phyloP scores from a whole-genome alignment of 2,113 vertebrate species.

The Pygoscelis adeliae region DNA sequence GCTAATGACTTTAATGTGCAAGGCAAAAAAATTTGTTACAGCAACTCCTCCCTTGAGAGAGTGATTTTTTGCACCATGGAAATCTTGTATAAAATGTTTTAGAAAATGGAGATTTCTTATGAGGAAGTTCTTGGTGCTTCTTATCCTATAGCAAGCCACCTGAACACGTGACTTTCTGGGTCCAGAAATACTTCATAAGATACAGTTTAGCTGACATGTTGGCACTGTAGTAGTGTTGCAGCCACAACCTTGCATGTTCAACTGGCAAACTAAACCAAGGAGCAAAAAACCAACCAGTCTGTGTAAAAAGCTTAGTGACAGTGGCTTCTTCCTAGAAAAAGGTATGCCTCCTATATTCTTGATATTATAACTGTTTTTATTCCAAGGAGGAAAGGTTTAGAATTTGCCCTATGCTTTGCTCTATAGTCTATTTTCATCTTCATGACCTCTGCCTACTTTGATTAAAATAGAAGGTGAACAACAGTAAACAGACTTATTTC shows the following conservation, averaged over 20 bases:
- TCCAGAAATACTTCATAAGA: slow-evolving; percentile 5
- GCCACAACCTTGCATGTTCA: slow-evolving; percentile 18
- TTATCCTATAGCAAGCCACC: neutral
- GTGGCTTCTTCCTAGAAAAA: neutral
- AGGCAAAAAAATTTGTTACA: slow-evolving; percentile 27
- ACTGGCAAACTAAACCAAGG: slow-evolving; percentile 19
- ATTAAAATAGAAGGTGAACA: neutral
- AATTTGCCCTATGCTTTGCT: neutral
- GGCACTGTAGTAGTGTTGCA: slow-evolving; percentile 10
- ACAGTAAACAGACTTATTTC: neutral
- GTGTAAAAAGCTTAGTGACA: neutral
- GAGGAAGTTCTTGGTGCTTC: neutral
- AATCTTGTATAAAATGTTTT: slow-evolving; percentile 27
- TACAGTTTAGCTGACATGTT: neutral
- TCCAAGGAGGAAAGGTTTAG: neutral
- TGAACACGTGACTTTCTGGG: neutral
- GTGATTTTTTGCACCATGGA: slow-evolving; percentile 36
- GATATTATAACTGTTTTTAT: neutral
- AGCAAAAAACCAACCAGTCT: neutral
- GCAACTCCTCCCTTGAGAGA: slow-evolving; percentile 1
- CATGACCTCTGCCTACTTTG: neutral
- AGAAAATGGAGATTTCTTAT: slow-evolving; percentile 6
- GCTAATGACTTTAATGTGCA: slow-evolving; percentile 10
- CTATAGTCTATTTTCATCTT: neutral
- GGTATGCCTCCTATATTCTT: neutral